Conservation (phyloP, 2,888 invertebrate genomes). For the Xanthia icteritia region DNA sequence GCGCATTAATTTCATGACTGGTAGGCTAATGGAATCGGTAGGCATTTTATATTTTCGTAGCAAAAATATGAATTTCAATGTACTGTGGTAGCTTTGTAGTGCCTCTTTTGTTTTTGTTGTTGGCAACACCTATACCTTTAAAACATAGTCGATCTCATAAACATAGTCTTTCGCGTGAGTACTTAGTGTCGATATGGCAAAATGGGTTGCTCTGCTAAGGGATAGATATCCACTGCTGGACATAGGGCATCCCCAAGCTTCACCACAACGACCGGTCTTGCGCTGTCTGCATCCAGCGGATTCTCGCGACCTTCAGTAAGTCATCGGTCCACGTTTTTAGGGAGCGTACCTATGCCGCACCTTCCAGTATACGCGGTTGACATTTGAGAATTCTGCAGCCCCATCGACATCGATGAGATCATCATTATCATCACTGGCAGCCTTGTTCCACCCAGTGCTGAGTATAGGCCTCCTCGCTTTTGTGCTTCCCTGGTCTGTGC, state of each 20-base stretch:
- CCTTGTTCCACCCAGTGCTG: neutral
- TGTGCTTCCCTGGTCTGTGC: neutral
- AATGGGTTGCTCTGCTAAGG: neutral
- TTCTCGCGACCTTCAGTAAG: neutral
- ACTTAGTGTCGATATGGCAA: too few relatives aligned
- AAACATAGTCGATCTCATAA: neutral
- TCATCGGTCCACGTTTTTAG: too few relatives aligned
- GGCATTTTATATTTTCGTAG: neutral
- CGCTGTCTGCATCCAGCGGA: neutral
- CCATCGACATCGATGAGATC: neutral
- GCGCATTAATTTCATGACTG: constrained; percentile 14
- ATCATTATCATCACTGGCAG: neutral
- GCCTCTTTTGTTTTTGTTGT: neutral
- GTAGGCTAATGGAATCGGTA: constrained; percentile 13
- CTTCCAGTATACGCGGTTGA: neutral
- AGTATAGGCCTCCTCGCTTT: accelerated
- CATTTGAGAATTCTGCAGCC: neutral
- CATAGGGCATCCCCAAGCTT: neutral
- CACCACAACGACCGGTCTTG: too few relatives aligned
- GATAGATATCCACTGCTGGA: neutral
- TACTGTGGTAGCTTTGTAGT: neutral
- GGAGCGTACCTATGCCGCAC: too few relatives aligned
- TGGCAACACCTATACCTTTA: neutral
- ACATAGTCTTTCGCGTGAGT: neutral
- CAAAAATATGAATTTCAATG: neutral